Evolutionary conservation across 2,797 vertebrate species (phyloP).

Genomic region (Ibycter americanus): DNA sequence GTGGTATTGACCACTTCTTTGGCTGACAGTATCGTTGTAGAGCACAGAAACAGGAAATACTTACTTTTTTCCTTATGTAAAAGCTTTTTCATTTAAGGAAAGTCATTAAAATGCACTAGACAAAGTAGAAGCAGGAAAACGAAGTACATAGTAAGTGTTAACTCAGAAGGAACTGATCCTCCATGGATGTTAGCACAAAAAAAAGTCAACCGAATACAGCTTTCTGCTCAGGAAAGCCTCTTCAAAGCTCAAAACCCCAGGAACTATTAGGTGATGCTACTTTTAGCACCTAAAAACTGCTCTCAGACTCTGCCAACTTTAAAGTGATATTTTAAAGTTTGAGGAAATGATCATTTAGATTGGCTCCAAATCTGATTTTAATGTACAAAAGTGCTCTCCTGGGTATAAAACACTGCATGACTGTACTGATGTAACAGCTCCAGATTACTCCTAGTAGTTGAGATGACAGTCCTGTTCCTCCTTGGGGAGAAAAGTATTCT

Average conservation of each 20-base stretch:
- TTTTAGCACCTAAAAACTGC: conserved; percentile 30
- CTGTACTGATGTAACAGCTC: conserved; percentile 13
- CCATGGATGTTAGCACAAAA: background rate
- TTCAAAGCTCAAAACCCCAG: background rate
- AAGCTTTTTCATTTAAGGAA: background rate
- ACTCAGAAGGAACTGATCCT: background rate
- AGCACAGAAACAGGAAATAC: background rate
- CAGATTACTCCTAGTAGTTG: conserved; percentile 11
- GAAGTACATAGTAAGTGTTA: background rate
- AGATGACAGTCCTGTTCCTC: conserved; percentile 19
- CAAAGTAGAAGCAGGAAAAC: background rate
- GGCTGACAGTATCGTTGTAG: background rate
- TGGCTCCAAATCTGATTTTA: conserved; percentile 22
- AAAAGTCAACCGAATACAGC: background rate
- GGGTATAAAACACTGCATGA: background rate
- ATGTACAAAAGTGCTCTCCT: conserved; percentile 36
- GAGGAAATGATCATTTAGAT: conserved; percentile 31
- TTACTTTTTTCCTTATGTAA: background rate
- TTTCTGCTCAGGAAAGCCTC: background rate
- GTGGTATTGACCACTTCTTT: background rate
- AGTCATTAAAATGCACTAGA: conserved; percentile 6
- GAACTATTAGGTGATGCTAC: conserved; percentile 27
- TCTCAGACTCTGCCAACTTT: background rate
- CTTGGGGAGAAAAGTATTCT: background rate
- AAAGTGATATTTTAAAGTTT: conserved; percentile 22